phyloP scores from a whole-genome alignment of 1,140 invertebrate species.

The Cecropterus lyciades region DNA sequence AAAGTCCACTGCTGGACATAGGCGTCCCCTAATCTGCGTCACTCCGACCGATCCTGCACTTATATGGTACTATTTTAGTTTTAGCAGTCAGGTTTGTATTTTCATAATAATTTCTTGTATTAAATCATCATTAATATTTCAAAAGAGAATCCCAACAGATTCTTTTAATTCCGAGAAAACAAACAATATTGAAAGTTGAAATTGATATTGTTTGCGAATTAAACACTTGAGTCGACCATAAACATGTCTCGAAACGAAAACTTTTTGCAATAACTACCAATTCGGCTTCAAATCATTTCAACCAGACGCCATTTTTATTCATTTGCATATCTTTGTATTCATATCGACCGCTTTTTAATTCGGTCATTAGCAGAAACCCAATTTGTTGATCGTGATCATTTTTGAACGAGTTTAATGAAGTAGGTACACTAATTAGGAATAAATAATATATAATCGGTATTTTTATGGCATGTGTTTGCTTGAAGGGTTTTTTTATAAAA shows the following conservation, averaged over 20 bases:
- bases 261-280: constrained; percentile 24
- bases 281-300: not conserved
- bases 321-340: constrained; percentile 21
- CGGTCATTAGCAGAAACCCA: constrained; percentile 4
- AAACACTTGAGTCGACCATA: constrained; percentile 6
- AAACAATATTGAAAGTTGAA: constrained; percentile 18
- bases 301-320: constrained; percentile 15
- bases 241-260: constrained; percentile 9
- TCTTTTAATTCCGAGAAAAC: not conserved
- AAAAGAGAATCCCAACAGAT: not conserved
- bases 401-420: constrained; percentile 1
- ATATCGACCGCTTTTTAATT: constrained; percentile 2
- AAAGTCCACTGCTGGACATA: too few species aligned
- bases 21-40: too few species aligned
- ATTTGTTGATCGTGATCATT: not conserved
- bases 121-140: too few species aligned
- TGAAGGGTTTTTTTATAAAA: too few species aligned
- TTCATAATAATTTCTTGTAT: too few species aligned
- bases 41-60: too few species aligned
- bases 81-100: too few species aligned
- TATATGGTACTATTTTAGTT: too few species aligned
- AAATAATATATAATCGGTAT: too few species aligned
- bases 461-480: too few species aligned
- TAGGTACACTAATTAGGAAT: not conserved
- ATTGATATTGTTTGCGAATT: constrained; percentile 17